Evolutionary conservation across 2,797 vertebrate species (phyloP).

Genomic region (Rhabdophis nuchalis): DNA sequence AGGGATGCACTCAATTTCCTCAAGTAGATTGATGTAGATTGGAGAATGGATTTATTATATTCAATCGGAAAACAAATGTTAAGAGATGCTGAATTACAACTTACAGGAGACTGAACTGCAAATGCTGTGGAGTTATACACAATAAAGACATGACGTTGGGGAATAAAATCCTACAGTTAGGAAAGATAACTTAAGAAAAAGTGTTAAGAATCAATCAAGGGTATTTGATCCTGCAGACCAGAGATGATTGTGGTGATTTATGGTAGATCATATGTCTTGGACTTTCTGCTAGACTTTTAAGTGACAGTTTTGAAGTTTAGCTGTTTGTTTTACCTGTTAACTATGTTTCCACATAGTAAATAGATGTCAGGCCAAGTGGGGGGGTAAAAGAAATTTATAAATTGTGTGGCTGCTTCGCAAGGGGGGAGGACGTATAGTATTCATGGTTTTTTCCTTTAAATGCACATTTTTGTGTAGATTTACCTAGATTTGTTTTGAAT

Average conservation of each 20-base stretch:
- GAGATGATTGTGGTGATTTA: not conserved
- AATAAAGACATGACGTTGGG: not conserved
- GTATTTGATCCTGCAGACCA: not conserved
- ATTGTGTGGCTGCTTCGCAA: not conserved
- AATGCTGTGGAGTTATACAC: not conserved
- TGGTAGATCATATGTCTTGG: not conserved
- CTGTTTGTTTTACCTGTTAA: not conserved
- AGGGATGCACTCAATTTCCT: not conserved
- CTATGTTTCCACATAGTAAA: not conserved
- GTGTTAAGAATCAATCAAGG: not conserved
- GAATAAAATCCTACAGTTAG: not conserved
- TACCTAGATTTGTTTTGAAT: not conserved
- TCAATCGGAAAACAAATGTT: not conserved
- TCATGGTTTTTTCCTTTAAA: not conserved
- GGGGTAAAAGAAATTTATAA: not conserved
- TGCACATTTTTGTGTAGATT: not conserved
- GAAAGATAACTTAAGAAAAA: not conserved
- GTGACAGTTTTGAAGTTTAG: not conserved
- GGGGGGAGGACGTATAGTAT: not conserved
- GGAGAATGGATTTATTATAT: not conserved
- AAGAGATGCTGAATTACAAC: not conserved
- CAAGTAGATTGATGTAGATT: not conserved
- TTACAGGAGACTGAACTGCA: not conserved
- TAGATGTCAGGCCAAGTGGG: not conserved
- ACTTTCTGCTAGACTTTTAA: not conserved